phyloP scores from a whole-genome alignment of 1,140 invertebrate genomes.

The Andricus grossulariae region DNA sequence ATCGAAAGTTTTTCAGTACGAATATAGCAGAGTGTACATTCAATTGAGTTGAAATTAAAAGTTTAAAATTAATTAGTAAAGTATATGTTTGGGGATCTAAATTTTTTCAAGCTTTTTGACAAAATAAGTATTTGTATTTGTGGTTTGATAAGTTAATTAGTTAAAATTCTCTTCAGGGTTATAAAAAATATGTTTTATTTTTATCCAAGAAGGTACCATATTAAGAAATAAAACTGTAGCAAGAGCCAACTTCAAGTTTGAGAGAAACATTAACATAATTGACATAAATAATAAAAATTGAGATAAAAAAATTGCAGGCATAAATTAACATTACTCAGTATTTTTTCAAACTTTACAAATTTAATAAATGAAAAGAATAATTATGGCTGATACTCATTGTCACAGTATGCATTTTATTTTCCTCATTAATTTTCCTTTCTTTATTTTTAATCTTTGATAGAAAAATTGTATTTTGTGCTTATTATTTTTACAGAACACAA shows the following conservation, averaged over 20 bases:
- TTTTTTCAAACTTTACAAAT: neutral
- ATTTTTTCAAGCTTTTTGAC: too few relatives aligned
- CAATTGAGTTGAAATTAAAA: neutral
- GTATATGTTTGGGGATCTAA: too few relatives aligned
- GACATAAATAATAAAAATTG: neutral
- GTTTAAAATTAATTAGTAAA: neutral
- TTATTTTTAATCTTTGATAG: neutral
- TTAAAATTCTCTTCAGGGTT: too few relatives aligned
- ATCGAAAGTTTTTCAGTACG: neutral
- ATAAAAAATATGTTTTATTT: too few relatives aligned
- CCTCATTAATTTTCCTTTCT: neutral
- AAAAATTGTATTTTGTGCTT: neutral
- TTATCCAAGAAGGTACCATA: too few relatives aligned
- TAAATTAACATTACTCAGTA: neutral
- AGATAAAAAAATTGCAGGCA: neutral
- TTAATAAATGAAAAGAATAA: neutral
- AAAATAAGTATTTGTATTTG: too few relatives aligned
- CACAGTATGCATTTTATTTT: neutral
- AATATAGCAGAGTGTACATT: neutral
- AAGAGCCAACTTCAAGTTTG: neutral
- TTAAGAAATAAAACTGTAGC: neutral
- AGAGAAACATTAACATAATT: neutral
- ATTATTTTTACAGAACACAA: neutral
- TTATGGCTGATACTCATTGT: slow-evolving; percentile 1
- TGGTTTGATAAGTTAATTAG: neutral